Conservation (phyloP, 2,797 vertebrate genomes). For the Phylloscopus collybita region DNA sequence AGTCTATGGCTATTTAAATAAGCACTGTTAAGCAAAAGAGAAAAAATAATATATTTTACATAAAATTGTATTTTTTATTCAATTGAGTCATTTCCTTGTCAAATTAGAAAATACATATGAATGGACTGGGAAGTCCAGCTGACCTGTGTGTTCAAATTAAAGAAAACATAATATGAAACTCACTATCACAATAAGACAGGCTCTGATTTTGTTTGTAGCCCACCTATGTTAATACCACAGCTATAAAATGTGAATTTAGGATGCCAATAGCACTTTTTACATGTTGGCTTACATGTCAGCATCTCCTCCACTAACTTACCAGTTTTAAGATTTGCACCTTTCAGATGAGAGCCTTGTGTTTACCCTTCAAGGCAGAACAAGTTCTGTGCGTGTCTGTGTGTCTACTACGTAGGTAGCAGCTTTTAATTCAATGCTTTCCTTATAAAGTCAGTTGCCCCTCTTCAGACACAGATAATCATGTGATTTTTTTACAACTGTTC, state of each 20-base stretch:
- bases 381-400: background rate
- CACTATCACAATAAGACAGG: background rate
- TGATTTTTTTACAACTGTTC: background rate
- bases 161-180: background rate
- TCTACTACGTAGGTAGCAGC: background rate
- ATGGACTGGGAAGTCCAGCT: background rate
- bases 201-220: background rate
- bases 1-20: background rate
- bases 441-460: background rate
- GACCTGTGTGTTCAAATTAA: background rate
- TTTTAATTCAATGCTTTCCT: background rate
- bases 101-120: background rate
- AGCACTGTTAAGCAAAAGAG: background rate
- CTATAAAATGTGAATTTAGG: background rate
- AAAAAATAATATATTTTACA: background rate
- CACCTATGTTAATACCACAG: background rate
- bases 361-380: constrained; percentile 53
- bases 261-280: background rate
- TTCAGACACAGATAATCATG: background rate
- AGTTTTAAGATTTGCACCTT: background rate
- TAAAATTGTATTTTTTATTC: background rate
- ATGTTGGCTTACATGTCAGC: background rate
- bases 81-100: background rate
- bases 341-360: background rate
- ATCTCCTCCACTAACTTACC: background rate